phyloP scores from a whole-genome alignment of 2,888 invertebrate genomes.

The Parapristionchus giblindavisi region DNA sequence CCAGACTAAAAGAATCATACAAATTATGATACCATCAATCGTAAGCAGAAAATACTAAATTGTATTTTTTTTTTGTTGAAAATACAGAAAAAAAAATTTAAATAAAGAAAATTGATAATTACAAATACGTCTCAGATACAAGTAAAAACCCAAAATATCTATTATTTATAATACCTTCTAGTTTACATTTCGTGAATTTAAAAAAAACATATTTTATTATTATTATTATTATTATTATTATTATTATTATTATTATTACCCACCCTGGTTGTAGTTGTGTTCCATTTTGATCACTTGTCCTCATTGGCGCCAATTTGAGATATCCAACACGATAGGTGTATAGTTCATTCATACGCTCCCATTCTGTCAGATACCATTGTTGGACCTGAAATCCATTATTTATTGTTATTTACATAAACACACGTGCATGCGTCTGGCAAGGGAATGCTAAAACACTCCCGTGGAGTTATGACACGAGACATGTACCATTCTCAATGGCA shows the following conservation, averaged over 20 bases:
- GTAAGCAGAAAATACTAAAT: neutral
- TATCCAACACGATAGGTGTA: slow-evolving; percentile 68
- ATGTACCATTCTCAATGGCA: neutral
- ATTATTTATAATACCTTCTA: no score
- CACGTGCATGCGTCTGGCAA: neutral
- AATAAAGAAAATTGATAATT: no score
- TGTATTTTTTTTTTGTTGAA: neutral
- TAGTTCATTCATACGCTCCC: slow-evolving; percentile 65
- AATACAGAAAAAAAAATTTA: no score
- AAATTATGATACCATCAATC: no score
- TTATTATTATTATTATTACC: no score
- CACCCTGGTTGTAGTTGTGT: slow-evolving; percentile 62
- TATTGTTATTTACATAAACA: no score
- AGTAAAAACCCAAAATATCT: no score
- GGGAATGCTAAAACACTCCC: no score
- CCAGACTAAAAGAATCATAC: slow-evolving; percentile 54
- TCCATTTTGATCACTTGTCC: slow-evolving; percentile 60
- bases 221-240: neutral
- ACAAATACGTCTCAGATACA: no score
- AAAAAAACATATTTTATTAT: slow-evolving; percentile 7
- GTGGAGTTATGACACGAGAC: neutral
- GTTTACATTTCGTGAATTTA: no score
- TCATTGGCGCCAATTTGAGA: slow-evolving; percentile 66
- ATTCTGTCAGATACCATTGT: slow-evolving; percentile 67
- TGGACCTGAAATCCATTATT: no score